phyloP scores from a whole-genome alignment of 35 echinoderm and acorn worm genomes.

The Ophiothrix spiculata region DNA sequence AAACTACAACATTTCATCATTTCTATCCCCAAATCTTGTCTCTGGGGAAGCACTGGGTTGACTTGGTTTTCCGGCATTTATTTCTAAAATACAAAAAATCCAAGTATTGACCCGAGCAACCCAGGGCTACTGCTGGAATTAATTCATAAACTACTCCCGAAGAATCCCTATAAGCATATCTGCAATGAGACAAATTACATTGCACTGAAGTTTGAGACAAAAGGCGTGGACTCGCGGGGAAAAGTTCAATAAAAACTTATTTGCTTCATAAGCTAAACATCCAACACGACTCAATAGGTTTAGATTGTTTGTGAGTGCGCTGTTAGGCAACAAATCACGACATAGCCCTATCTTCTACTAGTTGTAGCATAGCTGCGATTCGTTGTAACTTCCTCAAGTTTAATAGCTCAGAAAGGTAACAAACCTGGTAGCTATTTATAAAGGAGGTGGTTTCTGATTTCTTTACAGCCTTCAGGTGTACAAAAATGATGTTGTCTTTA shows the following conservation, averaged over 20 bases:
- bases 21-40: not conserved
- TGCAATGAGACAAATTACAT: not conserved
- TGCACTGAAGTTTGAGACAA: not conserved
- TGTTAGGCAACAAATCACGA: not conserved
- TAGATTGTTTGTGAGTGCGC: not conserved
- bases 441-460: conserved; percentile 9
- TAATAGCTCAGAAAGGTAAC: not conserved
- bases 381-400: conserved; percentile 1
- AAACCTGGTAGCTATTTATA: conserved; percentile 13
- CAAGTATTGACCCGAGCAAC: not conserved
- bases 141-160: not conserved
- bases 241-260: conserved; percentile 14
- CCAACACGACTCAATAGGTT: not conserved
- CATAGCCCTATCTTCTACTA: not conserved
- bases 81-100: not conserved
- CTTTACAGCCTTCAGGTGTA: not conserved
- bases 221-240: conserved; percentile 7
- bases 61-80: conserved; percentile 4
- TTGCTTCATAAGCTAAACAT: conserved; percentile 1
- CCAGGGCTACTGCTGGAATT: not conserved
- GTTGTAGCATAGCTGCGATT: not conserved
- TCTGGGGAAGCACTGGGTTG: conserved; percentile 3
- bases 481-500: conserved; percentile 12
- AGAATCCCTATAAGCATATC: not conserved
- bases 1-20: not conserved